Conservation (phyloP, 1,140 invertebrate species). For the Acromyrmex echinatior region DNA sequence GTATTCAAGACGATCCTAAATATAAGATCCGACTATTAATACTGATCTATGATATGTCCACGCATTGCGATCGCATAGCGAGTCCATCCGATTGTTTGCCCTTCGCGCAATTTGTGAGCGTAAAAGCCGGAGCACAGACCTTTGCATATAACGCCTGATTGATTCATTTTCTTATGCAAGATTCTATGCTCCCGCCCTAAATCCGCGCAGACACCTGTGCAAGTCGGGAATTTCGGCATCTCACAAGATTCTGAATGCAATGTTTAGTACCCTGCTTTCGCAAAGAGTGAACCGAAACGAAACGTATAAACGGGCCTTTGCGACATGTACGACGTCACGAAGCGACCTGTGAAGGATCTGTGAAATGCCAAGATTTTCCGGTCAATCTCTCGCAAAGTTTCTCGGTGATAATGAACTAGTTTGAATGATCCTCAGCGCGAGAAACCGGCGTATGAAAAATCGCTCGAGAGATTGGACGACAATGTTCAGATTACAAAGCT, state of each 20-base stretch:
- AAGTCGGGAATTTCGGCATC: slow-evolving; percentile 12
- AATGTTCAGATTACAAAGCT: too few species aligned
- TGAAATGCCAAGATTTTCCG: slow-evolving; percentile 15
- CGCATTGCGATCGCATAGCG: neutral
- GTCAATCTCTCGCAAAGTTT: slow-evolving; percentile 17
- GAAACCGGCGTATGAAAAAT: neutral
- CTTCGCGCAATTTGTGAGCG: slow-evolving; percentile 10
- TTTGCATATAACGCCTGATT: too few species aligned
- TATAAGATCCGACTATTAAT: too few species aligned
- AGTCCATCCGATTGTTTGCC: neutral
- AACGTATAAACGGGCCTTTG: neutral
- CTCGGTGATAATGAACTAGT: neutral
- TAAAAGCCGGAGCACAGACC: neutral
- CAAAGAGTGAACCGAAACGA: neutral
- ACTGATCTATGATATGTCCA: neutral
- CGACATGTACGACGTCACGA: neutral
- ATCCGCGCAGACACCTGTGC: neutral
- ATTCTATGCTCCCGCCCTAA: too few species aligned
- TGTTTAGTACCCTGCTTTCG: neutral
- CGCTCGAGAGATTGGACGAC: neutral
- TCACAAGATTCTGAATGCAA: neutral
- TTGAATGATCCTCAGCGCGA: slow-evolving; percentile 4
- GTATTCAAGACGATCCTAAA: too few species aligned
- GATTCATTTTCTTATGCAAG: too few species aligned
- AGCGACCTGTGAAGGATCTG: slow-evolving; percentile 11